Evolutionary conservation across 2,888 invertebrate genomes (phyloP), one percentile per base, ranked within the genome.

Genomic region (Serripes groenlandicus): DNA sequence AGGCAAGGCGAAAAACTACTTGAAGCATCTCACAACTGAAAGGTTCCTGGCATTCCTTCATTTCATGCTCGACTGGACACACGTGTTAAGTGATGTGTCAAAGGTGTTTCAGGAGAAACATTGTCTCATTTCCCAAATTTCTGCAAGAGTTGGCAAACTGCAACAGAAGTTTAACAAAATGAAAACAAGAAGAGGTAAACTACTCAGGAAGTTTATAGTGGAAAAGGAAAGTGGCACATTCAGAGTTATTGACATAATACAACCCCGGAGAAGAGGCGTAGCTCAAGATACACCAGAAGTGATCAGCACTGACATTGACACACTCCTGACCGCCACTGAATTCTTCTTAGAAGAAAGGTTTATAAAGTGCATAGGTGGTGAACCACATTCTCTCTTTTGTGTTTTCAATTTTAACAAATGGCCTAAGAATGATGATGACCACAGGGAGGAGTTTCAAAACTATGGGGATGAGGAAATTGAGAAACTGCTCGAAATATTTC

Each of bases 141-240:
- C 71, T 18, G 15, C 18, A 70, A 21, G 35, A 70, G 62, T 70
- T 3, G 28, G 26, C 5, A 42, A 62, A 52, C 64, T 71, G 11
- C 35, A 73, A 68, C 26, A 73, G 18, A 68, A 73, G 3, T 34
- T 73, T 11, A n/a, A 26, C 18, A 42, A 66, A 26, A 78, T 73
- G 66, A 78, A 73, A 58, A 54, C 66, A 26, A 78, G 68, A 56
- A 34, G 68, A 35, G 78, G 78, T 23, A 78, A 78, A 68, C 15
- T 42, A n/a, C 54, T 72, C 1, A 35, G 73, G 3, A 32, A 34
- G 28, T 73, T 78, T 58, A 18, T 73, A 18, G 18, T 28, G 3
- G 58, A 68, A 54, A 66, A 30, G 23, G 73, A 54, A 56, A 34
- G 52, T 26, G 78, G 72, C 18, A 35, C n/a, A 18, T 68, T 15